A percentile compares a stretch with the other conserved stretches of the same genome.
Conservation (phyloP, 2,888 invertebrate genomes). For the Nebria brevicollis region DNA sequence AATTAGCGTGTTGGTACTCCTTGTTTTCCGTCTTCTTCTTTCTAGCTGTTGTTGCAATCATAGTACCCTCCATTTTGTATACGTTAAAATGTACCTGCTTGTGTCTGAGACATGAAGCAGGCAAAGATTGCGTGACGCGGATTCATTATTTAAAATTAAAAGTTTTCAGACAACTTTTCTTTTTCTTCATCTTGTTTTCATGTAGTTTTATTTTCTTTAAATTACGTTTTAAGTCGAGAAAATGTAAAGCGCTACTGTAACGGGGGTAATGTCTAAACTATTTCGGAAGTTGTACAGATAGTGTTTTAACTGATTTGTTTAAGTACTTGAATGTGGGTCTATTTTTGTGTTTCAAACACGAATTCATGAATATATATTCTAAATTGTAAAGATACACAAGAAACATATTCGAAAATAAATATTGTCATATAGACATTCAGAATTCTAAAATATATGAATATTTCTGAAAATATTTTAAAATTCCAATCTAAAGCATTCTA, state of each 20-base stretch:
- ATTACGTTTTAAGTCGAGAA: neutral
- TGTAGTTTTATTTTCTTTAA: neutral
- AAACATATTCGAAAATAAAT: too few species aligned
- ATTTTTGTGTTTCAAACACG: too few species aligned
- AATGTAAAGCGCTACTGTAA: neutral
- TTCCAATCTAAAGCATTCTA: too few species aligned
- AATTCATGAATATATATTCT: too few species aligned
- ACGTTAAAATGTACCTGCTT: neutral
- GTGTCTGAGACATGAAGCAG: neutral
- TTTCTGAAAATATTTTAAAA: too few species aligned
- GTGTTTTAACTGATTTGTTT: too few species aligned
- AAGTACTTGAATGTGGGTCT: too few species aligned
- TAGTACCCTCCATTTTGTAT: neutral
- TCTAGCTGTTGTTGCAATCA: conserved; percentile 14
- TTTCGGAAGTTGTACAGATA: too few species aligned
- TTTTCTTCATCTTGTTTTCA: neutral
- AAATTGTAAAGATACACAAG: too few species aligned
- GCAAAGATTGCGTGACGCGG: conserved; percentile 30
- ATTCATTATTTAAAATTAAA: conserved; percentile 40
- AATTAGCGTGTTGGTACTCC: conserved; percentile 26
- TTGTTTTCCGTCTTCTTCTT: neutral
- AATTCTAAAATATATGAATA: too few species aligned
- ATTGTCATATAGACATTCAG: too few species aligned
- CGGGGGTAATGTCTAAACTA: too few species aligned
- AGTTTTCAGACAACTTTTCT: conserved; percentile 20